A percentile compares a stretch with the other conserved stretches of the same genome.
Conservation (phyloP, 2,113 vertebrate species). For the Malurus alboscapulatus region DNA sequence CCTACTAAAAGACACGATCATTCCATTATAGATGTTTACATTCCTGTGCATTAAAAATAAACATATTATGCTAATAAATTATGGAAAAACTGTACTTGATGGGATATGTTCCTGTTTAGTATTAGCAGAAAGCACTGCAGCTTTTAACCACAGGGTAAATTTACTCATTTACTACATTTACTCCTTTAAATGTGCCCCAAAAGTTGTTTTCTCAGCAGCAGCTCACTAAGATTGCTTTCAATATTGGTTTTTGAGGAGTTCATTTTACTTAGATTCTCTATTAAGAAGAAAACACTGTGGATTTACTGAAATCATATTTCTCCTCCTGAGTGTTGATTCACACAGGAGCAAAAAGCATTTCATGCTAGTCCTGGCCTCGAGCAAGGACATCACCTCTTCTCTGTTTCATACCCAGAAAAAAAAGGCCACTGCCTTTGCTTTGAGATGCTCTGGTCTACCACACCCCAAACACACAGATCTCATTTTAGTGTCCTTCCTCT, state of each 20-base stretch:
- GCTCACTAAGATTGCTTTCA: neutral
- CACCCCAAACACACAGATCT: neutral
- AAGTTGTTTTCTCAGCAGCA: neutral
- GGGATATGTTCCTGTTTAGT: neutral
- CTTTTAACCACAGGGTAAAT: neutral
- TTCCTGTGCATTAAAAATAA: neutral
- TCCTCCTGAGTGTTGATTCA: neutral
- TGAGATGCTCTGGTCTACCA: neutral
- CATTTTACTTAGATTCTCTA: constrained; percentile 12
- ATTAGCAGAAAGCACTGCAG: neutral
- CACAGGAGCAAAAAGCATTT: neutral
- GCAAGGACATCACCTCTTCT: neutral
- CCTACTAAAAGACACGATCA: neutral
- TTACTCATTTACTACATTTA: neutral
- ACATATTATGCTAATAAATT: neutral
- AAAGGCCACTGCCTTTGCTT: neutral
- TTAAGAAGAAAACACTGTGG: constrained; percentile 4
- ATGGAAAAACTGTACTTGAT: neutral
- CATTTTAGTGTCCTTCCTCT: neutral
- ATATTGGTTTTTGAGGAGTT: constrained; percentile 15
- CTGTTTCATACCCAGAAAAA: neutral
- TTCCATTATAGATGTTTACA: neutral
- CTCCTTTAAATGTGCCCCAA: neutral
- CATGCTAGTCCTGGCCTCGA: neutral
- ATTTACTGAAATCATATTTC: neutral